These are phyloP conservation scores for Actinernus sp. DNA, from an alignment of 92 coral and sea anemone genomes.

Conservation along the genomic window DNA sequence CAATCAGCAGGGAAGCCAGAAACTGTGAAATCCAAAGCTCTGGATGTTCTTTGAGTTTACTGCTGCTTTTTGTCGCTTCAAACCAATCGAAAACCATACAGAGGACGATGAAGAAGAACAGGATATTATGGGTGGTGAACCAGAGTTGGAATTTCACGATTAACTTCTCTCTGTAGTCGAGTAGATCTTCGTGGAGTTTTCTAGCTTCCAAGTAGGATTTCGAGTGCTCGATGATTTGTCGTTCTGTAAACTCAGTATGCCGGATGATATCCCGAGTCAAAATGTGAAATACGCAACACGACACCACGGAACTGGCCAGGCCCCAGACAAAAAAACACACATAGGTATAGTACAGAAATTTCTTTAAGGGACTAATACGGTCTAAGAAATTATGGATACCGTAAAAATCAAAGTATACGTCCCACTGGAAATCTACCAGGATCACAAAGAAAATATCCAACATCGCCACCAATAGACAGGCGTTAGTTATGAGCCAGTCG, in stretches of 20 bases:
- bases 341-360: conserved; percentile 39
- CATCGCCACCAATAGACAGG: conserved; percentile 20
- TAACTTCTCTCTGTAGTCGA: conserved; percentile 46
- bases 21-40: conserved; percentile 56
- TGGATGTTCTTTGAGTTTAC: conserved; percentile 13
- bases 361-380: neutral
- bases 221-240: conserved; percentile 23
- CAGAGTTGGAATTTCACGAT: conserved; percentile 55
- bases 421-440: conserved; percentile 43
- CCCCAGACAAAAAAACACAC: conserved; percentile 48
- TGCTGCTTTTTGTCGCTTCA: conserved; percentile 23
- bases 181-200: conserved; percentile 43
- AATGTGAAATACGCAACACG: conserved; percentile 62
- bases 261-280: conserved; percentile 62
- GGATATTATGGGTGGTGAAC: conserved; percentile 64
- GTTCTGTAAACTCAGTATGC: conserved; percentile 48
- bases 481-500: conserved; percentile 53
- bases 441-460: conserved; percentile 39
- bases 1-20: conserved; percentile 47
- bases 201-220: conserved; percentile 39
- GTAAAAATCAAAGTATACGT: conserved; percentile 63
- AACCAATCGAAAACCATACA: conserved; percentile 68
- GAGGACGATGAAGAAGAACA: conserved; percentile 62
- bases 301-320: conserved; percentile 52
- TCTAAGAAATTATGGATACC: conserved; percentile 58